phyloP scores from a whole-genome alignment of 2,797 vertebrate species.

The Galaxias olidus region DNA sequence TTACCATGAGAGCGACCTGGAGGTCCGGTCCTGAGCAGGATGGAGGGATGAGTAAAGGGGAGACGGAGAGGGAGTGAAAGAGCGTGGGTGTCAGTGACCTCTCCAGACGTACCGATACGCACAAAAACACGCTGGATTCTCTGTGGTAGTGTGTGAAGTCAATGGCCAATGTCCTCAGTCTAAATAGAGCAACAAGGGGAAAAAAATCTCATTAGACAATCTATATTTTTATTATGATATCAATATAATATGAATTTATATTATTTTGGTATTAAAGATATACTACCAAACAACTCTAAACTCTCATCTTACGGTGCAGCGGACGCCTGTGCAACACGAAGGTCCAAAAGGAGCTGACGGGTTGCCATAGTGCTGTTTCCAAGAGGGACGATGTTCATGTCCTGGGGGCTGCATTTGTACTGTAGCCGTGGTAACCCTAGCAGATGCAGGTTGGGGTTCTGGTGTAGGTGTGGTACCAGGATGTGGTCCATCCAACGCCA shows the following conservation, averaged over 20 bases:
- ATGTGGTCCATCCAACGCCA: conserved; percentile 68
- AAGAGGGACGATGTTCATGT: conserved; percentile 20
- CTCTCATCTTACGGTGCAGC: conserved; percentile 61
- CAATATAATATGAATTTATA: not conserved
- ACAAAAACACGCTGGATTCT: conserved; percentile 69
- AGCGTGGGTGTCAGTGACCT: conserved; percentile 33
- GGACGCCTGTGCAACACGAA: conserved; percentile 49
- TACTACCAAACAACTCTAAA: conserved; percentile 32
- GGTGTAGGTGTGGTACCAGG: conserved; percentile 70
- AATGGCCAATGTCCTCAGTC: conserved; percentile 61
- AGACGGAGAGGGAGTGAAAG: conserved; percentile 56
- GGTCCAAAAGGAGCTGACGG: conserved; percentile 43
- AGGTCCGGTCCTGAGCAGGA: conserved; percentile 59
- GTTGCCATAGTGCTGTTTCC: conserved; percentile 60
- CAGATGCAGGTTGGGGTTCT: conserved; percentile 58
- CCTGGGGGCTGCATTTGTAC: conserved; percentile 11
- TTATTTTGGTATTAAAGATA: not conserved
- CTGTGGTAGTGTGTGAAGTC: conserved; percentile 78
- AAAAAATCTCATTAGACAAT: not conserved
- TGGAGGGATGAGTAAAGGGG: conserved; percentile 64
- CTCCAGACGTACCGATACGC: conserved; percentile 64
- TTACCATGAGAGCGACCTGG: conserved; percentile 68
- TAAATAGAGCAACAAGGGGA: conserved; percentile 26
- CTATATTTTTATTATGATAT: not conserved
- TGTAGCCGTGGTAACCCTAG: conserved; percentile 64